Evolutionary conservation across 23 tunicate species (phyloP).

Genomic region (Oikopleura vanhoeffeni): DNA sequence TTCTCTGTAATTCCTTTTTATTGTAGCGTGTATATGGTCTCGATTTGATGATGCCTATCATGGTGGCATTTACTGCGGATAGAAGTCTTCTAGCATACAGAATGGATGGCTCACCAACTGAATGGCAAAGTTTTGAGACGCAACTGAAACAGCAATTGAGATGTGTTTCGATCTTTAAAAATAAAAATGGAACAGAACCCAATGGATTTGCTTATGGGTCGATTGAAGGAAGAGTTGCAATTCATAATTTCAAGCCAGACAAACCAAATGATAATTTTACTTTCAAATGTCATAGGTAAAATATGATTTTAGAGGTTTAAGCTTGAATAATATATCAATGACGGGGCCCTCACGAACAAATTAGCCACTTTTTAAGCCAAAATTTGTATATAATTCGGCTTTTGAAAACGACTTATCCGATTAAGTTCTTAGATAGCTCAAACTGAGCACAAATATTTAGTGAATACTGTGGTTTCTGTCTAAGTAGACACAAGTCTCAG

Average conservation of each 20-base stretch:
- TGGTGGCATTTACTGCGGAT: constrained; percentile 27
- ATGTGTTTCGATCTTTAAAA: constrained; percentile 78
- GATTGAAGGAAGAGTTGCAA: constrained; percentile 90
- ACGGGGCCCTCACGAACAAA: too few relatives aligned
- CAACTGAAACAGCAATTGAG: constrained; percentile 34
- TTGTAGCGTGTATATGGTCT: neutral
- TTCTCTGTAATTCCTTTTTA: too few relatives aligned
- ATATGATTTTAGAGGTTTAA: constrained; percentile 18
- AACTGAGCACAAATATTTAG: too few relatives aligned
- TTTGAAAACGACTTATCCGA: too few relatives aligned
- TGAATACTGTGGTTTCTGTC: too few relatives aligned
- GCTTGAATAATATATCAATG: too few relatives aligned
- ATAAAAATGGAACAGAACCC: constrained; percentile 41
- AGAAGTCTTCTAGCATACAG: constrained; percentile 45
- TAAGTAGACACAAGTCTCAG: too few relatives aligned
- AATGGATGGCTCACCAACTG: constrained; percentile 56
- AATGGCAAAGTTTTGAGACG: constrained; percentile 47
- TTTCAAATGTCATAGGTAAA: constrained; percentile 79
- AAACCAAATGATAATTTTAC: constrained; percentile 82
- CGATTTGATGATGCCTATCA: neutral
- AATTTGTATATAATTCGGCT: too few relatives aligned
- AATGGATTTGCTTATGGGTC: constrained; percentile 89
- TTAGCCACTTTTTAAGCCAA: too few relatives aligned
- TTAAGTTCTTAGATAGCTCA: too few relatives aligned
- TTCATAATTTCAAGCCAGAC: constrained; percentile 69